Evolutionary conservation across 2,888 invertebrate species (phyloP), one percentile per base, ranked within the genome.

Genomic region (Diaprepes abbreviatus): DNA sequence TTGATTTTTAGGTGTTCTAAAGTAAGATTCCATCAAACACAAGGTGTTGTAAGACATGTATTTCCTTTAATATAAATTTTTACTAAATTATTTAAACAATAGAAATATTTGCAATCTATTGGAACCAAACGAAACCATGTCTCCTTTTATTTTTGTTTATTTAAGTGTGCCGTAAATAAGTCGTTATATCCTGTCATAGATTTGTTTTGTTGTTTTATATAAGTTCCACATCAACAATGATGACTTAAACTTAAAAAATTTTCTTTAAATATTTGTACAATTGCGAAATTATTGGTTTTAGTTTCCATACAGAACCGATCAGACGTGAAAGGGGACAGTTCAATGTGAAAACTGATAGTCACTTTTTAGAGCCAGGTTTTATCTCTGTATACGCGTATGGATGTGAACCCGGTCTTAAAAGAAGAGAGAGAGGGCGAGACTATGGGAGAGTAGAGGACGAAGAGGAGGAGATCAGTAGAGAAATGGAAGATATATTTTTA

Each of bases 341-440:
- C 82, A 89, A 91, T 75, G 90, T 91, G 1, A 89, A 92, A 81
- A 93, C 93, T 0, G 93, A 93, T 79, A 93, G 93, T 0, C 93
- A 93, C 80, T 94, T 94, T 78, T 88, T 93, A 0, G 94, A 94
- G 76, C 94, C 94, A 0, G 92, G 93, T 10, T 94, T 94, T 77
- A 92, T 93, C 33, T 93, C 93, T 45, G 93, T 94, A 0, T 94
- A 94, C 78, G 94, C 94, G 0, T 93, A 93, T 74, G 93, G 93
- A 0, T 94, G 94, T 78, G 91, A 92, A 77, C 89, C 83, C 0
- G 74, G 74, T 57, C 21, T 60, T 36, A 70, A 65, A 19, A 78
- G 81, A 38, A 78, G 80, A 38, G 77, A 82, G 66, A 10, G 17
- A n/a, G 69, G 21, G 1, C 12, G 63, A 24, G 63, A 45, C 7